phyloP scores from a whole-genome alignment of 2,113 vertebrate species.

The Brachyhypopomus occidentalis region DNA sequence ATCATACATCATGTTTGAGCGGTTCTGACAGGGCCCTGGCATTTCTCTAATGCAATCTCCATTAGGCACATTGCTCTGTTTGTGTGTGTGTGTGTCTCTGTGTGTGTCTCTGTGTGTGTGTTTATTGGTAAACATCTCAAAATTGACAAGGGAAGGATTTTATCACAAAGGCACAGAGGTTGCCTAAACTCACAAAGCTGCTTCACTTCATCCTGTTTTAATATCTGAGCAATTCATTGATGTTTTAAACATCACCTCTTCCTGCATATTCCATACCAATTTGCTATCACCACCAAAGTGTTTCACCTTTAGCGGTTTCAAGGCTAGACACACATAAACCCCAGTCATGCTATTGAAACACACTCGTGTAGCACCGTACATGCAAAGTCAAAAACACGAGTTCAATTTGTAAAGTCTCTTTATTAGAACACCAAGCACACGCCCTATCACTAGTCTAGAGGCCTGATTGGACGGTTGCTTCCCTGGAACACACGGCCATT shows the following conservation, averaged over 20 bases:
- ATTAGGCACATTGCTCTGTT: slow-evolving; percentile 31
- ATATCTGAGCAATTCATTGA: neutral
- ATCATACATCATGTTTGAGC: slow-evolving; percentile 36
- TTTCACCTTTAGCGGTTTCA: slow-evolving; percentile 6
- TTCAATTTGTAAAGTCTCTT: too few species aligned
- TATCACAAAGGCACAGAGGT: slow-evolving; percentile 33
- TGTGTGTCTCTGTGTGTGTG: neutral
- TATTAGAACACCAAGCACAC: too few species aligned
- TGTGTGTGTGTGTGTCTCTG: neutral
- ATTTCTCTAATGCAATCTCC: slow-evolving; percentile 43
- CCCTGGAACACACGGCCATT: too few species aligned
- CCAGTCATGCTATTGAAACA: neutral
- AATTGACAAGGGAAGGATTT: slow-evolving; percentile 27
- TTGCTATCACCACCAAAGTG: neutral
- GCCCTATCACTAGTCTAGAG: too few species aligned
- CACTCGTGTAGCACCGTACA: neutral
- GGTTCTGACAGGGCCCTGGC: slow-evolving; percentile 27
- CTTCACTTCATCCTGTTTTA: slow-evolving; percentile 3
- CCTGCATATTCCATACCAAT: slow-evolving; percentile 1
- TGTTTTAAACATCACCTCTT: slow-evolving; percentile 12
- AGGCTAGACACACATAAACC: slow-evolving; percentile 9
- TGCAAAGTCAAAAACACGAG: neutral
- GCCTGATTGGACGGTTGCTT: slow-evolving; percentile 20
- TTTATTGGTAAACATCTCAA: slow-evolving; percentile 40
- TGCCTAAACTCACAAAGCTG: slow-evolving; percentile 17